Evolutionary conservation across 2,888 invertebrate genomes (phyloP).

Genomic region (Sclerodermus sp.): DNA sequence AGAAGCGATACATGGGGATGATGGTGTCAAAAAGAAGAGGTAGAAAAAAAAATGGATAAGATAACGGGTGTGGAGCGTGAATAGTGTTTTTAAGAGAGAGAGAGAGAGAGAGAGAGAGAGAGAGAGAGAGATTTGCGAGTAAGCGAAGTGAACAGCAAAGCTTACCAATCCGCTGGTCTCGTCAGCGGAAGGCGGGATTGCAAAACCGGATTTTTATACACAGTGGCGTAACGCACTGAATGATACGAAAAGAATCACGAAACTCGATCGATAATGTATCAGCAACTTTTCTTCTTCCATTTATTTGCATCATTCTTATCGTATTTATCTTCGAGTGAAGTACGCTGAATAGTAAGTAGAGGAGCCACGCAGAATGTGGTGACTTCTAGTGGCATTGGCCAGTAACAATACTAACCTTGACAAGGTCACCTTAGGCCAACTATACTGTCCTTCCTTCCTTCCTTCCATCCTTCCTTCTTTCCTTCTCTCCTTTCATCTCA

Average conservation of each 20-base stretch:
- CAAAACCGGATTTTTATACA: slow-evolving; percentile 55
- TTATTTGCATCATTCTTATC: not conserved
- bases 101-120: not conserved
- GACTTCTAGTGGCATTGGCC: slow-evolving; percentile 48
- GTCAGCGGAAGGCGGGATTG: slow-evolving; percentile 27
- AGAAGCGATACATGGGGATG: slow-evolving; percentile 15
- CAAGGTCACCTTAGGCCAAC: slow-evolving; percentile 53
- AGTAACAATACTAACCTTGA: slow-evolving; percentile 51
- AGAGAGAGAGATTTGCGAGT: not conserved
- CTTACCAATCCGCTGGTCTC: too few relatives aligned
- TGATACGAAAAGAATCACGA: slow-evolving; percentile 34
- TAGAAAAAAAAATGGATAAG: slow-evolving; percentile 28
- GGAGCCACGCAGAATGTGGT: slow-evolving; percentile 39
- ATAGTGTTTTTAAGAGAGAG: slow-evolving; percentile 21
- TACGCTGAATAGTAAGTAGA: slow-evolving; percentile 18
- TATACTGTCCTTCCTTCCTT: slow-evolving; percentile 28
- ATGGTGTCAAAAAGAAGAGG: slow-evolving; percentile 27
- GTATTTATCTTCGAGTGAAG: too few relatives aligned
- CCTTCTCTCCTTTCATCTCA: not conserved
- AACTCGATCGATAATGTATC: slow-evolving; percentile 23
- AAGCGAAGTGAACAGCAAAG: too few relatives aligned
- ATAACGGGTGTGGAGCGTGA: slow-evolving; percentile 27
- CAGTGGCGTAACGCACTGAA: slow-evolving; percentile 51
- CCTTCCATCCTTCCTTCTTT: slow-evolving; percentile 26
- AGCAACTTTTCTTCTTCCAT: slow-evolving; percentile 15